phyloP scores from a whole-genome alignment of 2,113 vertebrate species.

The Pangasianodon gigas region DNA sequence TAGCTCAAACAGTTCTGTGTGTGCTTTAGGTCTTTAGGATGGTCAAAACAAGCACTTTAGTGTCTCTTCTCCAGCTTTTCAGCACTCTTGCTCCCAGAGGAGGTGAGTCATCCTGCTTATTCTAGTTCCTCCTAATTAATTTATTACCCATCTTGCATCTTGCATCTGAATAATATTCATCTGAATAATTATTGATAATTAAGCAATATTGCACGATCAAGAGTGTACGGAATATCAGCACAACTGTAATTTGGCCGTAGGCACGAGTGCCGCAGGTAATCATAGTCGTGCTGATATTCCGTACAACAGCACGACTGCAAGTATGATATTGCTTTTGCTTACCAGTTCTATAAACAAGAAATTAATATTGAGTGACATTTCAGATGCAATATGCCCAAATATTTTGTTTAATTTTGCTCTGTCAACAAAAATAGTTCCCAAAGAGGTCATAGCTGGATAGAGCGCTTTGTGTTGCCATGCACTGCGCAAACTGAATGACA shows the following conservation, averaged over 20 bases:
- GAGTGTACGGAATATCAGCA: not conserved
- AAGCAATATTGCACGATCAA: not conserved
- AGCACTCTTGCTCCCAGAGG: constrained; percentile 63
- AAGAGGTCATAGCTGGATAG: not conserved
- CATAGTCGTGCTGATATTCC: not conserved
- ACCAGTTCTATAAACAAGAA: not conserved
- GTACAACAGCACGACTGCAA: not conserved
- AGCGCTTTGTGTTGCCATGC: not conserved
- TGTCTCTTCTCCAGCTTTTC: constrained; percentile 73
- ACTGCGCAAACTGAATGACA: not conserved
- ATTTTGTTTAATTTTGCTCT: not conserved
- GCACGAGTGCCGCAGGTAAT: not conserved
- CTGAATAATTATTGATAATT: not conserved
- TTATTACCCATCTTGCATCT: not conserved
- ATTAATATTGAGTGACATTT: not conserved
- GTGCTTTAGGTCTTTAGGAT: constrained; percentile 66
- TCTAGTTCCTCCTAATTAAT: not conserved
- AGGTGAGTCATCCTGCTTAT: constrained; percentile 61
- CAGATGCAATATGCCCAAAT: not conserved
- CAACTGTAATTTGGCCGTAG: not conserved
- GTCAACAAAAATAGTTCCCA: not conserved
- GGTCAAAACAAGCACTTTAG: constrained; percentile 72
- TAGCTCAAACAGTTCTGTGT: not conserved
- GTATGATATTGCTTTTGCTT: not conserved
- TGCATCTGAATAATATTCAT: not conserved